These are phyloP conservation scores for Lepidurus arcticus DNA, from an alignment of 1,140 invertebrate genomes.

Conservation along the genomic window DNA sequence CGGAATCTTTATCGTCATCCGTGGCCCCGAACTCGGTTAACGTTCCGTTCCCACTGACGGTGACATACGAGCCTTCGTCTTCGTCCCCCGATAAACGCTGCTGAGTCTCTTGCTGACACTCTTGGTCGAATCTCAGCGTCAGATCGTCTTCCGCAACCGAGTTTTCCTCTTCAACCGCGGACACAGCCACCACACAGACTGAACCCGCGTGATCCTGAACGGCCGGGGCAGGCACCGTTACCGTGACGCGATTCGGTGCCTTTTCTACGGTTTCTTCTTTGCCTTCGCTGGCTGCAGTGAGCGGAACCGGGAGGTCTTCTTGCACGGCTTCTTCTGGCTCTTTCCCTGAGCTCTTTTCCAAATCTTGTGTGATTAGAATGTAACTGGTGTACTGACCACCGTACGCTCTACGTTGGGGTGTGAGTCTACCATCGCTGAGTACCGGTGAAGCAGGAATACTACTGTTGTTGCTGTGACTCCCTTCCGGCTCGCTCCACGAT, in stretches of 20 bases:
- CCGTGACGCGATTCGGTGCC: slow-evolving; percentile 45
- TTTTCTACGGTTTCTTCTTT: slow-evolving; percentile 52
- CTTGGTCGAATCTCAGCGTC: neutral
- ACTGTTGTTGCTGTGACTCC: neutral
- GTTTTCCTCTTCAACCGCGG: neutral
- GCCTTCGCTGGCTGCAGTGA: slow-evolving; percentile 40
- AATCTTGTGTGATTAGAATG: slow-evolving; percentile 67
- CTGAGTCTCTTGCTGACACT: slow-evolving; percentile 24
- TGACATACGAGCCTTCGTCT: slow-evolving; percentile 30
- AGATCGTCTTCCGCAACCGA: slow-evolving; percentile 27
- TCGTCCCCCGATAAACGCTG: neutral
- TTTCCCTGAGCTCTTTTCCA: neutral
- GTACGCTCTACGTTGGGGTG: slow-evolving; percentile 44
- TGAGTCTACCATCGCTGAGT: slow-evolving; percentile 30
- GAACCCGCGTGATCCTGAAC: neutral
- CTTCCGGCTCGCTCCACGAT: slow-evolving; percentile 10
- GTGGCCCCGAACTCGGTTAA: slow-evolving; percentile 24
- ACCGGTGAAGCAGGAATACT: slow-evolving; percentile 32
- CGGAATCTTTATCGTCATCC: slow-evolving; percentile 31
- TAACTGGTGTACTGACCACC: slow-evolving; percentile 71
- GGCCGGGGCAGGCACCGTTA: slow-evolving; percentile 33
- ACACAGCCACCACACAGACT: slow-evolving; percentile 24
- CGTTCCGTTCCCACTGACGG: slow-evolving; percentile 30
- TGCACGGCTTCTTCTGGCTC: slow-evolving; percentile 52
- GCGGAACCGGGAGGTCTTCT: slow-evolving; percentile 49